phyloP scores from a whole-genome alignment of 2,797 vertebrate species.

The Spatula versicolor region DNA sequence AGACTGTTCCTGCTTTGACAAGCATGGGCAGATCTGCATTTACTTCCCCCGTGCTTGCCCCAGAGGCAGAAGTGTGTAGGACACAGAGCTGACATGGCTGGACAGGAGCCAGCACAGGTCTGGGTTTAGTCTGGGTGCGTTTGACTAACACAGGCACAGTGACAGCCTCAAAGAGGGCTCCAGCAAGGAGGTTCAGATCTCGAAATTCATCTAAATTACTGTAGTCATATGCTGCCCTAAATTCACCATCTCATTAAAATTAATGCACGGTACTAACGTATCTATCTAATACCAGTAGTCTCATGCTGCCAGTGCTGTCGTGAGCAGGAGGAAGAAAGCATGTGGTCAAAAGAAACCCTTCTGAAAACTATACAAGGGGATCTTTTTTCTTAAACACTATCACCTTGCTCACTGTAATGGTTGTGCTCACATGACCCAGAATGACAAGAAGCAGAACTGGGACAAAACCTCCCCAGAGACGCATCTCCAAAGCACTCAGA shows the following conservation, averaged over 20 bases:
- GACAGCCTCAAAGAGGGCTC: background rate
- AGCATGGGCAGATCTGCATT: background rate
- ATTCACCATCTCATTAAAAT: background rate
- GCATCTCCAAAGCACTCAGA: background rate
- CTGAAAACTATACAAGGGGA: background rate
- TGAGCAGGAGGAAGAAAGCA: background rate
- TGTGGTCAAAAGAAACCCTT: background rate
- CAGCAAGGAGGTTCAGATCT: background rate
- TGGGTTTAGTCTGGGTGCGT: background rate
- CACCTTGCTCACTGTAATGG: background rate
- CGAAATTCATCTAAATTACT: background rate
- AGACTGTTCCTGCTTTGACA: background rate
- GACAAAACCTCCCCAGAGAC: background rate
- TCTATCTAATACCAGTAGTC: background rate
- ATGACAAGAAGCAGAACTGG: background rate
- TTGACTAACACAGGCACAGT: background rate
- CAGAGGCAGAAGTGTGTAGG: background rate
- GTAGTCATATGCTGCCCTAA: background rate
- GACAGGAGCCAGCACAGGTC: background rate
- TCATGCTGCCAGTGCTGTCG: background rate
- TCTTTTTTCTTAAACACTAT: background rate
- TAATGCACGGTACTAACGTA: background rate
- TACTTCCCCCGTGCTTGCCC: background rate
- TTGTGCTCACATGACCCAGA: background rate
- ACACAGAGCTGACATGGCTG: background rate